These are phyloP conservation scores for Chromoteleia sp. DNA, from an alignment of 2,888 invertebrate genomes.

Conservation along the genomic window DNA sequence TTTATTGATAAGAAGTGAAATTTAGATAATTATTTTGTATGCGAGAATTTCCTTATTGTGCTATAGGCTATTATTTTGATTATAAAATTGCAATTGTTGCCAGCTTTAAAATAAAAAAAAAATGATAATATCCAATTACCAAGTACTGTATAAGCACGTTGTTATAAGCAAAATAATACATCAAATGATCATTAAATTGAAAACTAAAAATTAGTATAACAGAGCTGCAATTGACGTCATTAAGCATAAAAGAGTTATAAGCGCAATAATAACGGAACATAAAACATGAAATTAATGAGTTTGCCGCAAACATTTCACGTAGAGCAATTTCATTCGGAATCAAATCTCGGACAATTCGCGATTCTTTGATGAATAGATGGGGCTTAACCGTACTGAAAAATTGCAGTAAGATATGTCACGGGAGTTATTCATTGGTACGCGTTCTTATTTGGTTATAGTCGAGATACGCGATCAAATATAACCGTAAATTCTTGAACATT, in stretches of 20 bases:
- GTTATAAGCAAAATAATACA: no score
- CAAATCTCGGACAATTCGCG: constrained; percentile 36
- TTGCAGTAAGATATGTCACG: constrained; percentile 58
- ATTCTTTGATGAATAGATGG: constrained; percentile 58
- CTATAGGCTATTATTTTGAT: no score
- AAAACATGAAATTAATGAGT: constrained; percentile 25
- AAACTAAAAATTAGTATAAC: background rate
- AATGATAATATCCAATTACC: no score
- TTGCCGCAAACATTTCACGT: constrained; percentile 3
- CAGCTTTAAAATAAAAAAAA: no score
- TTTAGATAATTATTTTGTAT: no score
- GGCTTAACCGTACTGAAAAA: constrained; percentile 47
- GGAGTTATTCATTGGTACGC: constrained; percentile 47
- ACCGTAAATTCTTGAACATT: background rate
- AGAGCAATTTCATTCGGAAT: constrained; percentile 28
- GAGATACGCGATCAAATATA: constrained; percentile 21
- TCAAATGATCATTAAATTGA: background rate
- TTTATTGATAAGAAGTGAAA: no score
- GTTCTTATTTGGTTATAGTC: constrained; percentile 42
- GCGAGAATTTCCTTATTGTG: no score
- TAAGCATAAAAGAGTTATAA: background rate
- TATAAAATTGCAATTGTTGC: no score
- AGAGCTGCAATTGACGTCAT: background rate
- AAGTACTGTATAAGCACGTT: no score
- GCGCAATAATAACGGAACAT: constrained; percentile 16